Base-by-base conservation (phyloP, 1,140 invertebrate species). In the Orchesella cincta region DNA sequence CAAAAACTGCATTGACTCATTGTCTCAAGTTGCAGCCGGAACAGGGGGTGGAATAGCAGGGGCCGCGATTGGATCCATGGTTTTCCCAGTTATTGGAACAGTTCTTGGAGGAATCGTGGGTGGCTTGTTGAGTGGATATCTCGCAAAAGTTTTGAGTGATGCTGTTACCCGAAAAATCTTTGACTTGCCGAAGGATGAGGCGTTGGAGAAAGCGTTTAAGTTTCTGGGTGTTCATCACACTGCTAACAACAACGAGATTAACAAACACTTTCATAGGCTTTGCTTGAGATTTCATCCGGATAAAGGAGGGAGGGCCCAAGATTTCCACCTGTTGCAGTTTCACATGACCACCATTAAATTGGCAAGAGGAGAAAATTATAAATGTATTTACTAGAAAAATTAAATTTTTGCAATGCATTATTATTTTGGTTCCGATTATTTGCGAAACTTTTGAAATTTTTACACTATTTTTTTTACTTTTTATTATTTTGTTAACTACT, bases 321-420 rank as follows among this genome's bases (percentile, higher is more conserved):
- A 78, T 51, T 78, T 73, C 46, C 34, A 64, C 20, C 3, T 34
- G 18, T 29, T 78, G 36, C 76, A 78, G 51, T 26, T 78, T 26
- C 31, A 62, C 23, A 78, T 78, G 76, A 31, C n/a, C 5, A 26
- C 74, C 1, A 74, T 78, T 29, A 78, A 74, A 51, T 51, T 84
- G 82, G 52, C 84, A 81, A 20, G 78, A 16, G 67, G 67, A 29
- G 57, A 64, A n/a, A n/a, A n/a, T n/a, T n/a, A n/a, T n/a, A n/a
- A n/a, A n/a, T n/a, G n/a, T n/a, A n/a, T n/a, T n/a, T n/a, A n/a
- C n/a, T n/a, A n/a, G n/a, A n/a, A n/a, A n/a, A n/a, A n/a, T n/a
- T n/a, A n/a, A n/a, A n/a, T n/a, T n/a, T n/a, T n/a, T n/a, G n/a
- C n/a, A n/a, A n/a, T n/a, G n/a, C n/a, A n/a, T n/a, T n/a, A n/a